Percentiles rank a stretch among this genome's conserved stretches.
Evolutionary conservation across 2,888 invertebrate species (phyloP).

Genomic region (Eupsilia transversa): DNA sequence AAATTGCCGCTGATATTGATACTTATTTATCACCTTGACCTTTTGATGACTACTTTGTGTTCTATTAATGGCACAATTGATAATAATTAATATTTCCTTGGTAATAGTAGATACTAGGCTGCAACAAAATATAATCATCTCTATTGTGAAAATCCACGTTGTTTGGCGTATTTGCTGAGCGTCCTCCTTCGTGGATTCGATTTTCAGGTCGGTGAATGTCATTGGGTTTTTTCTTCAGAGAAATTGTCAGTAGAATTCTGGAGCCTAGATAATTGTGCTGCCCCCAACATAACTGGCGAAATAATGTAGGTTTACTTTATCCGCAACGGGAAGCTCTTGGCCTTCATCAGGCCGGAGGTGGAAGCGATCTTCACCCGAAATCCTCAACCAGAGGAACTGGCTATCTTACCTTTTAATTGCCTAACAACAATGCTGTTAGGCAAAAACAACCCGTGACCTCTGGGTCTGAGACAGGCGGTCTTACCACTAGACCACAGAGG

Average conservation of each 20-base stretch:
- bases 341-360: too few species aligned
- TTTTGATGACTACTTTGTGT: conserved; percentile 22
- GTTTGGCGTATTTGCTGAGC: background rate
- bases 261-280: too few species aligned
- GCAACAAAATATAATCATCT: background rate
- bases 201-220: background rate
- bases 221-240: background rate
- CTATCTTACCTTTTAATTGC: too few species aligned
- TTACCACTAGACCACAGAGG: too few species aligned
- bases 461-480: too few species aligned
- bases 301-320: too few species aligned
- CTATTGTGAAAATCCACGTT: background rate
- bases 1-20: conserved; percentile 41
- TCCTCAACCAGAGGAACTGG: too few species aligned
- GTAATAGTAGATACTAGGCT: background rate
- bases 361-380: too few species aligned
- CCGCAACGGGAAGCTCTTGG: too few species aligned
- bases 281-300: too few species aligned
- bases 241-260: background rate
- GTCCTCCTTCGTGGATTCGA: background rate
- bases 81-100: conserved; percentile 31
- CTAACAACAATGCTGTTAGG: too few species aligned
- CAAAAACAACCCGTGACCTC: too few species aligned
- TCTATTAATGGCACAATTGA: conserved; percentile 17
- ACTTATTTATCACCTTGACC: conserved; percentile 40